A percentile compares a stretch with the other conserved stretches of the same genome.
Conservation (phyloP, 2,797 vertebrate species). For the Eurystomus glaucurus region DNA sequence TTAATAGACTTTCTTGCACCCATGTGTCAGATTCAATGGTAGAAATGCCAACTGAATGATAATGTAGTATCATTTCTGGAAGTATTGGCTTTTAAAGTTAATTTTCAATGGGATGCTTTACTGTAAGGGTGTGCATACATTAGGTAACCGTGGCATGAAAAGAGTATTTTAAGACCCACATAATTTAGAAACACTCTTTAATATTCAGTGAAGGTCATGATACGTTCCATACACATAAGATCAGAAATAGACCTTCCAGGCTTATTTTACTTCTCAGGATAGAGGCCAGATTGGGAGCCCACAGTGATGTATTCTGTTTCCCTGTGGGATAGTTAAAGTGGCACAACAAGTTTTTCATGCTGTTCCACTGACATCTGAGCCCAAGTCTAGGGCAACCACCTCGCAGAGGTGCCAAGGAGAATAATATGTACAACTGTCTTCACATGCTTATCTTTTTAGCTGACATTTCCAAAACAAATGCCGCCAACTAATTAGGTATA, state of each 20-base stretch:
- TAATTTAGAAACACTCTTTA: conserved; percentile 46
- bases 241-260: conserved; percentile 36
- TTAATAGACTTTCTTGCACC: conserved; percentile 9
- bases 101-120: conserved; percentile 24
- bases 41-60: conserved; percentile 49
- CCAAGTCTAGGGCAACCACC: background rate
- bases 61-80: conserved; percentile 42
- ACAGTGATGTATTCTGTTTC: background rate
- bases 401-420: background rate
- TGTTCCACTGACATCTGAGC: background rate
- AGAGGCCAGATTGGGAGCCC: background rate
- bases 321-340: background rate
- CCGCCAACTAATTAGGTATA: background rate
- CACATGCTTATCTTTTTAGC: background rate
- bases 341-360: background rate
- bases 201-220: conserved; percentile 19
- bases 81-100: conserved; percentile 58
- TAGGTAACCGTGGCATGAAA: conserved; percentile 29
- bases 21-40: conserved; percentile 33
- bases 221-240: conserved; percentile 51
- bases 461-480: background rate
- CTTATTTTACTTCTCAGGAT: background rate
- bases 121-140: conserved; percentile 24
- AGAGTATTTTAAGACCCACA: conserved; percentile 48
- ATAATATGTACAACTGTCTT: background rate